phyloP scores from a whole-genome alignment of 2,797 vertebrate genomes.

The Schizopygopsis pylzovi region DNA sequence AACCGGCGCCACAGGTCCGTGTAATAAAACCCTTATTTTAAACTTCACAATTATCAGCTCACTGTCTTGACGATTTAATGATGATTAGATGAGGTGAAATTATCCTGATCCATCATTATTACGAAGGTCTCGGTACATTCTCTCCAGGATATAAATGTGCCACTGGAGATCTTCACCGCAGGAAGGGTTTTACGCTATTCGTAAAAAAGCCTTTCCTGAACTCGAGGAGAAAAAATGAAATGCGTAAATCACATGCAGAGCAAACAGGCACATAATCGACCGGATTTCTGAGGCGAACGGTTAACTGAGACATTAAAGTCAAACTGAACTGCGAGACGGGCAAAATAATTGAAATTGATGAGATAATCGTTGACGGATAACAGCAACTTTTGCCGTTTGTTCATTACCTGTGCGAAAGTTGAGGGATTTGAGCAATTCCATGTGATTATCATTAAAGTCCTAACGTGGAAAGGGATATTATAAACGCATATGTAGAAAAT shows the following conservation, averaged over 20 bases:
- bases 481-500: rapidly evolving
- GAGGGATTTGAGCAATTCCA: background rate
- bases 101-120: conserved; percentile 49
- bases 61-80: conserved; percentile 27
- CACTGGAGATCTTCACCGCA: background rate
- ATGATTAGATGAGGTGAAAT: conserved; percentile 52
- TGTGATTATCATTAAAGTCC: background rate
- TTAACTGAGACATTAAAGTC: background rate
- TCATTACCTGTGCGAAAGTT: background rate
- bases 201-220: conserved; percentile 9
- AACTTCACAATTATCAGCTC: conserved; percentile 43
- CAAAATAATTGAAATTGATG: background rate
- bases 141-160: conserved; percentile 33
- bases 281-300: conserved; percentile 11
- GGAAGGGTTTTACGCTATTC: background rate
- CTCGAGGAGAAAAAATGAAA: background rate
- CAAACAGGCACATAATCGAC: conserved; percentile 42
- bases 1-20: background rate
- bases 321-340: background rate
- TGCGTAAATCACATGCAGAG: background rate
- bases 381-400: background rate
- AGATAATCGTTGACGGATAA: background rate
- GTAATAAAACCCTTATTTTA: conserved; percentile 45
- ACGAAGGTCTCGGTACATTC: conserved; percentile 15
- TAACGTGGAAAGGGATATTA: background rate